Conservation (phyloP, 2,797 vertebrate genomes). For the Coilia nasus region DNA sequence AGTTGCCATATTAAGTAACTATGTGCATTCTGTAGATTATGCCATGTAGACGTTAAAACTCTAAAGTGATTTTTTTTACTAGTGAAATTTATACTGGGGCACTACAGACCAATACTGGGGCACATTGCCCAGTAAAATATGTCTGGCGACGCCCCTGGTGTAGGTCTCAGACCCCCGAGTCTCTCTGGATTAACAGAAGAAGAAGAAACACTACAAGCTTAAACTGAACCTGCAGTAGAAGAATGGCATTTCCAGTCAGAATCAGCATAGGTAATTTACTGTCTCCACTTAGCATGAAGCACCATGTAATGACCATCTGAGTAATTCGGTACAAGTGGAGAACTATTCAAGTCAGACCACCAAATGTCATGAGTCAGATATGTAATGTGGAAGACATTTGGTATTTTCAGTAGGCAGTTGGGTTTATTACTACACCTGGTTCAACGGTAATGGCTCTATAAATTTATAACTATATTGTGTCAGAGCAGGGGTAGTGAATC, state of each 20-base stretch:
- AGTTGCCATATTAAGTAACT: no score
- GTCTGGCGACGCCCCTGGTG: no score
- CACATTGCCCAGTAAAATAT: no score
- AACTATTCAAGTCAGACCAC: conserved; percentile 5
- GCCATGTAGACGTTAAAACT: no score
- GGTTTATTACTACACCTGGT: background rate
- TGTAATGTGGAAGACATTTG: background rate
- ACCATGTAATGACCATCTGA: background rate
- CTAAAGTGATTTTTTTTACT: no score
- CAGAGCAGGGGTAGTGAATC: background rate
- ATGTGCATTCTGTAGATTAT: no score
- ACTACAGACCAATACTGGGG: no score
- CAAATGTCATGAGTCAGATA: background rate
- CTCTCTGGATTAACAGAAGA: no score
- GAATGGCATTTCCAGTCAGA: background rate
- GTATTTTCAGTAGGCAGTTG: background rate
- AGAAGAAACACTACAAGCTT: no score
- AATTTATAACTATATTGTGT: background rate
- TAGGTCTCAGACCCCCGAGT: no score
- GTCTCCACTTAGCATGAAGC: background rate
- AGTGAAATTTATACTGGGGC: no score
- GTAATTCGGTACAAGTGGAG: background rate
- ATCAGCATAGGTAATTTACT: background rate
- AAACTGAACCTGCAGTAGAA: no score
- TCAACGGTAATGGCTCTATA: background rate